phyloP scores from a whole-genome alignment of 2,797 vertebrate genomes.

The Epinephelus malabaricus region DNA sequence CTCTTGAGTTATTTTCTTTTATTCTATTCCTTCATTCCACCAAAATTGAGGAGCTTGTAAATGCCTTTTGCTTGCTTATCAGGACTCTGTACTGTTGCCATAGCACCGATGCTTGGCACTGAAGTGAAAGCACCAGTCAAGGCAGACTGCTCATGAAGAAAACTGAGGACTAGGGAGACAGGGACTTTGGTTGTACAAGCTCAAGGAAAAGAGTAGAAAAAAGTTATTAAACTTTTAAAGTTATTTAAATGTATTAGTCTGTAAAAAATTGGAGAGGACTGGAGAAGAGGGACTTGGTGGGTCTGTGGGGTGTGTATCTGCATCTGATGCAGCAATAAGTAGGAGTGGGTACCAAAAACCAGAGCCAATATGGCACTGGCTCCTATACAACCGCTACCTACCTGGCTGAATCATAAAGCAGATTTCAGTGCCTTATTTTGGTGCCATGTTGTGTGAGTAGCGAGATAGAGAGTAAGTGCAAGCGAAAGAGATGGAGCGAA shows the following conservation, averaged over 20 bases:
- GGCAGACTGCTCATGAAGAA: constrained; percentile 4
- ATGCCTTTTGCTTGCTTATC: constrained; percentile 26
- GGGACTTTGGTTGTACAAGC: background rate
- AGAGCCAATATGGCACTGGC: too few species aligned
- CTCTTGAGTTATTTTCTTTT: background rate
- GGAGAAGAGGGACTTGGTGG: background rate
- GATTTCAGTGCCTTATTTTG: too few species aligned
- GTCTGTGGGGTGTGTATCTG: background rate
- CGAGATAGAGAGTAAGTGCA: too few species aligned
- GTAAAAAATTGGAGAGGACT: background rate
- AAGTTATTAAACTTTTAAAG: background rate
- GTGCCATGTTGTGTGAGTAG: too few species aligned
- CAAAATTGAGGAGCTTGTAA: constrained; percentile 11
- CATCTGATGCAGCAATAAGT: background rate
- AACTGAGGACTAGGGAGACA: constrained; percentile 7
- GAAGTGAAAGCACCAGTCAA: background rate
- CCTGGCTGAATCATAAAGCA: too few species aligned
- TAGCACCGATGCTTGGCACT: constrained; percentile 17
- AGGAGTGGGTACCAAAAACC: too few species aligned
- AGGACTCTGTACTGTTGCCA: constrained; percentile 43
- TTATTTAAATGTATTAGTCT: constrained; percentile 1
- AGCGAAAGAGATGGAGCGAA: too few species aligned
- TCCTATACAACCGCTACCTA: too few species aligned
- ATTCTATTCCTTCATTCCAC: constrained; percentile 19
- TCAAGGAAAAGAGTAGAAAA: background rate